Percentiles rank a stretch among this genome's conserved stretches.
phyloP scores from a whole-genome alignment of 23 tunicate species.

The Pegea sp. region DNA sequence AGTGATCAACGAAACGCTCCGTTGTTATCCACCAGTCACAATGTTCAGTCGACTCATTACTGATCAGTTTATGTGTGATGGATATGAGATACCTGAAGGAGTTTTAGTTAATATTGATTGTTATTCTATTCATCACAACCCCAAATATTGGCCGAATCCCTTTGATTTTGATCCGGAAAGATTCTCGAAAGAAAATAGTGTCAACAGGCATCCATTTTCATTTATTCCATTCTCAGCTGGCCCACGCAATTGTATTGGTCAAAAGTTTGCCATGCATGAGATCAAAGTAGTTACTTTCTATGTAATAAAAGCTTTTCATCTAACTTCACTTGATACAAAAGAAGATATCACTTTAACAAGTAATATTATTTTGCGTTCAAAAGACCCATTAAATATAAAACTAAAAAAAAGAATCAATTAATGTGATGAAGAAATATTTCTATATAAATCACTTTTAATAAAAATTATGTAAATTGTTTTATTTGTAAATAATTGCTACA shows the following conservation, averaged over 20 bases:
- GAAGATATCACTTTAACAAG: too few relatives aligned
- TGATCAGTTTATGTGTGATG: conserved; percentile 13
- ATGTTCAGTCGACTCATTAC: conserved; percentile 6
- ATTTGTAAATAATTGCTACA: too few relatives aligned
- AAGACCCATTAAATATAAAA: too few relatives aligned
- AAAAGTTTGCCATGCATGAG: conserved; percentile 30
- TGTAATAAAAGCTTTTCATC: too few relatives aligned
- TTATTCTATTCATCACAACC: conserved; percentile 8
- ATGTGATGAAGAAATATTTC: too few relatives aligned
- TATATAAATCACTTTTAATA: too few relatives aligned
- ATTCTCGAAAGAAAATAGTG: conserved; percentile 12
- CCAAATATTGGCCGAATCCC: conserved; percentile 17
- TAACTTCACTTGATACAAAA: too few relatives aligned
- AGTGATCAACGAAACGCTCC: conserved; percentile 30
- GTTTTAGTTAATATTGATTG: background rate
- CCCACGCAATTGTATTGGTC: conserved; percentile 53
- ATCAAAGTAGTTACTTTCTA: conserved; percentile 35
- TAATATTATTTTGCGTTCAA: too few relatives aligned
- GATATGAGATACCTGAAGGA: conserved; percentile 15
- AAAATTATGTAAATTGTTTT: too few relatives aligned
- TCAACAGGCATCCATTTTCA: conserved; percentile 16
- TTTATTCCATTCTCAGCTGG: conserved; percentile 48
- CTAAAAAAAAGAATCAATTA: too few relatives aligned
- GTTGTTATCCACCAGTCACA: conserved; percentile 28
- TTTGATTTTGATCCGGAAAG: conserved; percentile 23